Evolutionary conservation across 1,140 invertebrate species (phyloP), one percentile per base, ranked within the genome.

Genomic region (Pseudomyrmex concolor): DNA sequence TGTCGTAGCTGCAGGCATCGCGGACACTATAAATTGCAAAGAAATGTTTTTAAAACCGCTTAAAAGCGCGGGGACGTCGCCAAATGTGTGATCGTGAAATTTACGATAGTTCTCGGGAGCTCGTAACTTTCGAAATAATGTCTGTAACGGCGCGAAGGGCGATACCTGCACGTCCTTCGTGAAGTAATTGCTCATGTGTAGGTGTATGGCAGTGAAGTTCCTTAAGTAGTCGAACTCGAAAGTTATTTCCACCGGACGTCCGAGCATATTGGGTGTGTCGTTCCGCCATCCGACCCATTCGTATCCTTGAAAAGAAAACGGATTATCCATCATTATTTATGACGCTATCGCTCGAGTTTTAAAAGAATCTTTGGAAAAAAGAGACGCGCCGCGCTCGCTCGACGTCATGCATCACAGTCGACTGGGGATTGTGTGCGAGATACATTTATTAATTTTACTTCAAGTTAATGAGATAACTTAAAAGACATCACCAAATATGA

Each of bases 201-300:
- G 94, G 86, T 96, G 95, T 89, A 97, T 95, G 1, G 95, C 95
- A 12, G 96, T 96, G 91, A 98, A 97, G 91, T 98, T 97, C 59
- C 97, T 94, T 5, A 96, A 94, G 85, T 92, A 93, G 86, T 97
- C 96, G 93, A 98, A 98, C 89, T 97, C 95, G 91, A 98, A 97
- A 8, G 95, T 94, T 57, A 97, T 95, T 90, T 97, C 96, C 9
- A 96, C 94, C 4, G 95, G 95, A 48, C 94, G 94, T 10, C 95
- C 96, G 3, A 94, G 88, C 85, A 94, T 94, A 15, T 93, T 95
- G 2, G 94, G 90, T 5, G 95, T 95, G 85, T 97, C 96, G 91
- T 97, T 97, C 83, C 95, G 95, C 97, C 97, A 98, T 13, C 97
- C 97, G 10, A 98, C 95, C 97, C 97, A 98, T 90, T 97, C 97